Evolutionary conservation across 2,888 invertebrate species (phyloP).

Genomic region (Lordiphosa fenestrarum): DNA sequence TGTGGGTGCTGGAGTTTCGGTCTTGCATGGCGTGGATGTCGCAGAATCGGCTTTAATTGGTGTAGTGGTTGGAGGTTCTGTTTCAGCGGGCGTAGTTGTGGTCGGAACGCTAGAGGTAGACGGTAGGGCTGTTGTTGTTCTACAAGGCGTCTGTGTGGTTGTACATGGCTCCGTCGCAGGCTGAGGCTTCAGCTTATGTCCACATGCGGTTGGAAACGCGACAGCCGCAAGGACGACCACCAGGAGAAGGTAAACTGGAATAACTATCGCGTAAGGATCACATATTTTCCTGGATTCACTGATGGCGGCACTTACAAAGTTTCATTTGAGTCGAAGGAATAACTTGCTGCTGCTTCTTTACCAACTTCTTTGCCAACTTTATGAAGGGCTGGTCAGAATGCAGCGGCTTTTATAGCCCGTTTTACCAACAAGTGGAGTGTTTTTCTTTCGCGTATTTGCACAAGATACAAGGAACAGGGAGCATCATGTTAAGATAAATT

Average conservation of each 20-base stretch:
- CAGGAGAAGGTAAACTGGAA: conserved; percentile 38
- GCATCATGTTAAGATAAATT: conserved; percentile 10
- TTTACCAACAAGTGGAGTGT: background rate
- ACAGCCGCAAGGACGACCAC: conserved; percentile 36
- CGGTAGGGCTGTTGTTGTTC: no score
- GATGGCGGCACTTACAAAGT: conserved; percentile 45
- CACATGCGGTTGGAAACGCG: conserved; percentile 15
- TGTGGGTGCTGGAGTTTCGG: no score
- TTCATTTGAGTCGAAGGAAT: conserved; percentile 50
- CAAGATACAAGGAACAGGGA: conserved; percentile 12
- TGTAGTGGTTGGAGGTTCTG: no score
- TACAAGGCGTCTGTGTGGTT: no score
- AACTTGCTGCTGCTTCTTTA: conserved; percentile 48
- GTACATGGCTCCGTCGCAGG: no score
- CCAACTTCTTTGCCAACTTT: conserved; percentile 17
- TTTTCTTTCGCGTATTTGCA: conserved; percentile 2
- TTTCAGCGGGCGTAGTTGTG: no score
- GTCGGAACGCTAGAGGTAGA: no score
- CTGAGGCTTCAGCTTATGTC: conserved; percentile 8
- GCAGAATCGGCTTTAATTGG: no score
- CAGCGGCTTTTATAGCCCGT: conserved; percentile 45
- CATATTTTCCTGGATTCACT: background rate
- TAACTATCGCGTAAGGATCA: no score
- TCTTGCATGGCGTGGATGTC: no score
- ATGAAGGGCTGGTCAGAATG: conserved; percentile 1